A percentile compares a stretch with the other conserved stretches of the same genome.
phyloP scores from a whole-genome alignment of 2,888 invertebrate species.

The Syrphus vitripennis region DNA sequence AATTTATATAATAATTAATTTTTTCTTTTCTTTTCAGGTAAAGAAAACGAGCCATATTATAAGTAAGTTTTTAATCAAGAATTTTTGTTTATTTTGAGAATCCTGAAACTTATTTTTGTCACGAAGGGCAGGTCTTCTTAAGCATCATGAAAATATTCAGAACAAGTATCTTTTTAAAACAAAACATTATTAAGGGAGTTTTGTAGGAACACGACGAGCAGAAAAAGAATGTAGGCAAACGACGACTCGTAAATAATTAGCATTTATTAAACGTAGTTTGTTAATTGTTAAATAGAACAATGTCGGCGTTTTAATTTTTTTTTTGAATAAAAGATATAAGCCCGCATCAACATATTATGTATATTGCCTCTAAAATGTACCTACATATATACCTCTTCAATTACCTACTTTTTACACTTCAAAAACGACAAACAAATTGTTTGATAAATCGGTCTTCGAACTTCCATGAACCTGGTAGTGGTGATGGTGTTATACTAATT shows the following conservation, averaged over 20 bases:
- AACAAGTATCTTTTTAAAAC: no score
- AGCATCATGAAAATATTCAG: no score
- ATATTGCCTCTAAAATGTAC: not conserved
- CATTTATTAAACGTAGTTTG: constrained; percentile 25
- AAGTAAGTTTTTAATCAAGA: not conserved
- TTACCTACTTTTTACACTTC: not conserved
- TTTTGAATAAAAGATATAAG: not conserved
- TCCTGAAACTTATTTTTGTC: no score
- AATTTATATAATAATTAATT: constrained; percentile 14
- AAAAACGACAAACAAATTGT: constrained; percentile 1
- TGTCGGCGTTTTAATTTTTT: constrained; percentile 16
- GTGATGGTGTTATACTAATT: constrained; percentile 36
- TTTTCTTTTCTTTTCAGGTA: constrained; percentile 7
- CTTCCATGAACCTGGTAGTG: constrained; percentile 32
- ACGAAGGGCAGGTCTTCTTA: no score
- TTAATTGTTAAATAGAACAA: constrained; percentile 39
- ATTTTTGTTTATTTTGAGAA: not conserved
- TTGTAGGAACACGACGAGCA: no score
- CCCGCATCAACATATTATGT: not conserved
- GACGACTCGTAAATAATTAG: not conserved
- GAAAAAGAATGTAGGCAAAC: no score
- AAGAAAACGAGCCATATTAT: not conserved
- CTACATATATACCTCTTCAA: not conserved
- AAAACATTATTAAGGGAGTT: no score
- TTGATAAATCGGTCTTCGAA: constrained; percentile 58